phyloP scores from a whole-genome alignment of 2,797 vertebrate genomes.

The Sebastes steindachneri region DNA sequence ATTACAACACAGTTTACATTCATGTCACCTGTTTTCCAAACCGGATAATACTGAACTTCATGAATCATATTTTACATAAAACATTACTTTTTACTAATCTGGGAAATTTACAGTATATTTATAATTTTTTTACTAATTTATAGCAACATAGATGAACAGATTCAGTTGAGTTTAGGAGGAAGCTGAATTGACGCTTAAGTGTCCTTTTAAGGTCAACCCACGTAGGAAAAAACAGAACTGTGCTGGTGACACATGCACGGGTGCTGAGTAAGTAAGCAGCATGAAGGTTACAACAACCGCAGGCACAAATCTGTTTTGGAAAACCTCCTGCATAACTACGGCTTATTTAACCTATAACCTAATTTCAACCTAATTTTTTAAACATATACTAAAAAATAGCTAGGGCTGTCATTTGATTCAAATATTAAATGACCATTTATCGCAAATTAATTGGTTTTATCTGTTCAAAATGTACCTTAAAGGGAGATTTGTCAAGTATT shows the following conservation, averaged over 20 bases:
- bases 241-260: neutral
- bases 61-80: neutral
- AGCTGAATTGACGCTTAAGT: neutral
- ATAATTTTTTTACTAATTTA: neutral
- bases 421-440: too few relatives aligned
- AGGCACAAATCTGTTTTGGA: neutral
- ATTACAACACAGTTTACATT: neutral
- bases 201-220: neutral
- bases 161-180: neutral
- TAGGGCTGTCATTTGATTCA: too few relatives aligned
- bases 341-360: neutral
- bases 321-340: neutral
- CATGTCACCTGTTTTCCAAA: neutral
- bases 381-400: neutral
- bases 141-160: neutral
- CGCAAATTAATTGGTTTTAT: too few relatives aligned
- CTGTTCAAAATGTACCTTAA: too few relatives aligned
- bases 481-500: too few relatives aligned
- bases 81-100: neutral
- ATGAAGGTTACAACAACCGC: neutral
- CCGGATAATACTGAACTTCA: neutral
- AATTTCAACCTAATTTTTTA: neutral
- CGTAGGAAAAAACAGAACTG: slow-evolving; percentile 30
- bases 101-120: neutral
- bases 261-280: neutral